Base-by-base conservation (phyloP, 2,888 invertebrate genomes). In the Amaurobius ferox region DNA sequence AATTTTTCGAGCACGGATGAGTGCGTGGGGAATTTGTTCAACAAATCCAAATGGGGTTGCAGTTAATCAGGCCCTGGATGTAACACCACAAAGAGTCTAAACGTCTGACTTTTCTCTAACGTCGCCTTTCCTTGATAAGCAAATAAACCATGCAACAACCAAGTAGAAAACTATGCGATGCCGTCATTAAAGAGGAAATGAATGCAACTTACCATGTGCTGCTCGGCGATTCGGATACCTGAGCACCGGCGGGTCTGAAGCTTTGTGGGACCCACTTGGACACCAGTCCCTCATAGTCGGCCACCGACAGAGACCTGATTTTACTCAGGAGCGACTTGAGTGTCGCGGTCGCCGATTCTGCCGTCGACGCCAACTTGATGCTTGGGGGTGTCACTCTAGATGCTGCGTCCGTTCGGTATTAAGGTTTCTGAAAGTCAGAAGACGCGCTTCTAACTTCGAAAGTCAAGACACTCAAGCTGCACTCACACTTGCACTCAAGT, bases 201-300 rank as follows among this genome's bases (percentile, higher is more conserved):
- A n/a, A n/a, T n/a, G n/a, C 29, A 73, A 13, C 85, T 86, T 70
- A 86, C 85, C 85, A 79, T 44, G 72, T 26, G 11, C 26, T 32
- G 35, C 85, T 86, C 26, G 73, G 28, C 0, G 85, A 86, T 35
- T 86, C 85, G 28, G 85, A 68, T 23, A 86, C 62, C 26, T 61
- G 67, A 6, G 44, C 23, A 19, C 73, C 78, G 1, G 83, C n/a
- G 28, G 73, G 67, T 55, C 79, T 62, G 35, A 79, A 79, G 16
- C 85, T 79, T 23, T 86, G 85, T 16, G 85, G 78, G 9, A 79
- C 70, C 19, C 55, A 62, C 26, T 68, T 86, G 2, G 78, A 72
- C 30, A 86, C 79, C 1, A 86, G 61, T 23, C 73, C 73, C 61
- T 86, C 85, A 86, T 86, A 86, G 55, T 86, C 85, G 6, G 79